phyloP scores from a whole-genome alignment of 92 coral and sea anemone species.

The Pocillopora meandrina region DNA sequence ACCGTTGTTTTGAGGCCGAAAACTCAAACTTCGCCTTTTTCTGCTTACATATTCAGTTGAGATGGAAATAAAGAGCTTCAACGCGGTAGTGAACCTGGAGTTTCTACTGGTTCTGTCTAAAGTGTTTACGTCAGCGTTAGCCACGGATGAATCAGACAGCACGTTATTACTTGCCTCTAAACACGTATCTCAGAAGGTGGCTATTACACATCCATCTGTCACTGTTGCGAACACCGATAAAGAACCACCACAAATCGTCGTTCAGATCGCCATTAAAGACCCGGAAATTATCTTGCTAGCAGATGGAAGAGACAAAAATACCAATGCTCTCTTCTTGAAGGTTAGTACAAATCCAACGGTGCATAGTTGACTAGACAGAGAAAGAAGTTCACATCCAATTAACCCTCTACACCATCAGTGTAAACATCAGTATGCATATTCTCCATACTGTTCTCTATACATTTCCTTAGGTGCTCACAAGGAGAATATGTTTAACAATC shows the following conservation, averaged over 20 bases:
- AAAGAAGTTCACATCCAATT: no score
- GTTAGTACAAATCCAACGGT: constrained; percentile 31
- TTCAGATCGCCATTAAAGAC: constrained; percentile 74
- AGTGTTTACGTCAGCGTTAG: constrained; percentile 84
- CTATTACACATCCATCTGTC: constrained; percentile 21
- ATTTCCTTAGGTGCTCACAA: no score
- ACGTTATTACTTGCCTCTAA: constrained; percentile 22
- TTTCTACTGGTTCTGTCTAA: constrained; percentile 75
- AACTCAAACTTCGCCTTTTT: no score
- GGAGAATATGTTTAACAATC: no score
- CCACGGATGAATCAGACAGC: constrained; percentile 49
- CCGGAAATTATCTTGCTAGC: constrained; percentile 94
- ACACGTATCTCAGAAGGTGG: constrained; percentile 39
- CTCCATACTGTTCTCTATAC: no score
- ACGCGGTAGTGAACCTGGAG: constrained; percentile 81
- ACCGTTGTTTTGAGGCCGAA: no score
- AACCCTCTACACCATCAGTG: no score
- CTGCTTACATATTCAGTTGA: constrained; percentile 1
- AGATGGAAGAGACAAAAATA: constrained; percentile 89
- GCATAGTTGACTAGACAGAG: not conserved
- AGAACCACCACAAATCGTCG: constrained; percentile 66
- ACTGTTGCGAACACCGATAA: constrained; percentile 48
- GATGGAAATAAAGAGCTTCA: constrained; percentile 71
- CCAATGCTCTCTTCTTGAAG: constrained; percentile 90
- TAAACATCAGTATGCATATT: no score